Evolutionary conservation across 2,797 vertebrate genomes (phyloP).

Genomic region (Bovichtus diacanthus): DNA sequence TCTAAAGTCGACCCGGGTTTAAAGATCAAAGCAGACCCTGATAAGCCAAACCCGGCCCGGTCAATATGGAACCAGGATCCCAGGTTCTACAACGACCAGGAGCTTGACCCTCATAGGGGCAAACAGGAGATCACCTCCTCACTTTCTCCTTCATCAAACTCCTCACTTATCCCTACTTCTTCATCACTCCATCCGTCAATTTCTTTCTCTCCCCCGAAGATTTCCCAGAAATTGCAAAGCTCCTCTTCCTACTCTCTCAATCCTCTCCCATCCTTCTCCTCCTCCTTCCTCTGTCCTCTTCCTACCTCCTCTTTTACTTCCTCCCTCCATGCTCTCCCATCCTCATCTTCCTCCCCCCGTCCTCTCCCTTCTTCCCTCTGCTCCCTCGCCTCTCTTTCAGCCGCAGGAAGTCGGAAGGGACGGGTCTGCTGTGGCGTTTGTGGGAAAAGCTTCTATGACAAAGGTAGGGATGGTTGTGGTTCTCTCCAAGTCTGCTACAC

Average conservation of each 20-base stretch:
- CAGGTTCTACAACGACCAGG: not conserved
- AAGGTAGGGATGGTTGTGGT: conserved; percentile 77
- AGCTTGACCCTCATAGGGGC: not conserved
- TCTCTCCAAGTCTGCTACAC: not conserved
- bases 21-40: conserved; percentile 85
- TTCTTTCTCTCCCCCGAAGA: conserved; percentile 21
- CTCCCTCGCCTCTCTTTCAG: conserved; percentile 79
- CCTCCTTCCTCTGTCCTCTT: conserved; percentile 47
- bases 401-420: conserved; percentile 85
- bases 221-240: not conserved
- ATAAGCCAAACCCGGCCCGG: conserved; percentile 64
- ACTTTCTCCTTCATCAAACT: not conserved
- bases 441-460: conserved; percentile 97
- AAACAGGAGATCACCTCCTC: conserved; percentile 18
- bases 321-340: not conserved
- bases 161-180: conserved; percentile 1
- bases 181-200: not conserved
- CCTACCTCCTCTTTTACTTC: conserved; percentile 31
- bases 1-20: not conserved
- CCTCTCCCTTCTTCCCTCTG: conserved; percentile 81
- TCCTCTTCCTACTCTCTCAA: conserved; percentile 18
- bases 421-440: conserved; percentile 93
- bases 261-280: conserved; percentile 74
- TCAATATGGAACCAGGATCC: conserved; percentile 67
- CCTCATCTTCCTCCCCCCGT: conserved; percentile 61